Percentiles rank a stretch among this genome's conserved stretches.
Conservation (phyloP, 2,113 vertebrate species). For the Proterorhinus semilunaris region DNA sequence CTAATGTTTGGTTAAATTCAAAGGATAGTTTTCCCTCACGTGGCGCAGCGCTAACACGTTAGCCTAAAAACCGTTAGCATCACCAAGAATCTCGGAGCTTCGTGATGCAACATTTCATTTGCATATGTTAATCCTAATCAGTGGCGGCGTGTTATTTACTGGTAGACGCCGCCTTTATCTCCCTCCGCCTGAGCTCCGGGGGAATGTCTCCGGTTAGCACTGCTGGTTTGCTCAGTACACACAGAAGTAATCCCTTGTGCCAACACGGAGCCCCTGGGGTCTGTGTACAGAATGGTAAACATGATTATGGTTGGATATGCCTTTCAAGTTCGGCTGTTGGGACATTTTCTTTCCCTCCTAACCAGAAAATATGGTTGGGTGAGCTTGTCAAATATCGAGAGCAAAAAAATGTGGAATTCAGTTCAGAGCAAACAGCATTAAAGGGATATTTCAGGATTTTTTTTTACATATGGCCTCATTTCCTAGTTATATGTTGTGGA, state of each 20-base stretch:
- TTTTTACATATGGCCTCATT: no score
- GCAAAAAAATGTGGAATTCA: no score
- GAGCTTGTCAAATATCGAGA: neutral
- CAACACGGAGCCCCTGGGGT: neutral
- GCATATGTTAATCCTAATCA: conserved; percentile 3
- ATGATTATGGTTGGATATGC: neutral
- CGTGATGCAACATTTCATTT: neutral
- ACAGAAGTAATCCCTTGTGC: neutral
- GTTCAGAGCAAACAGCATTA: no score
- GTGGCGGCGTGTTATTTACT: neutral
- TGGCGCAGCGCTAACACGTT: no score
- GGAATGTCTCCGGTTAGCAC: conserved; percentile 5
- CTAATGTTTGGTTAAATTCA: no score
- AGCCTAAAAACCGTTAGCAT: no score
- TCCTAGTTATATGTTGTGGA: no score
- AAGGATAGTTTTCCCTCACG: no score
- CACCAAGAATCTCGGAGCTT: neutral
- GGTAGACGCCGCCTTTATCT: neutral
- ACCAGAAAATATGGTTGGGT: neutral
- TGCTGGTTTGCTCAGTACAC: conserved; percentile 8
- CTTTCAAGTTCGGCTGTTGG: neutral
- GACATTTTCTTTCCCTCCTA: neutral
- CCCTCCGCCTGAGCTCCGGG: neutral
- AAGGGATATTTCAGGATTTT: no score
- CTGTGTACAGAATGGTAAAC: neutral